A percentile compares a stretch with the other conserved stretches of the same genome.
Conservation (phyloP, 2,888 invertebrate genomes). For the Metallyticus violacea region DNA sequence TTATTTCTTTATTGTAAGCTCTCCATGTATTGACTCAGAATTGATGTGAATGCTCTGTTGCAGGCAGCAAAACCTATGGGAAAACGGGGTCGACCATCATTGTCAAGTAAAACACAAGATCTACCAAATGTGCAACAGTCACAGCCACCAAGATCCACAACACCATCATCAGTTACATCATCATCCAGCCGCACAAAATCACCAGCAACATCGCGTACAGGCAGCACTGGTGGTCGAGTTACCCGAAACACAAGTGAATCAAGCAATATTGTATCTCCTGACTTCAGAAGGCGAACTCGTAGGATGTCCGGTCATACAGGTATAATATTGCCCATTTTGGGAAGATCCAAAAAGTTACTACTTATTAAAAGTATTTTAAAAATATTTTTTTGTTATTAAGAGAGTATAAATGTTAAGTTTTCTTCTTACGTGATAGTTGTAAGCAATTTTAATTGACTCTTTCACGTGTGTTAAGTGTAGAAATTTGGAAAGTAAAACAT, state of each 20-base stretch:
- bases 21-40: not conserved
- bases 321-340: not conserved
- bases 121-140: slow-evolving; percentile 37
- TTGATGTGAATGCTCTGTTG: not conserved
- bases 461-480: too few species aligned
- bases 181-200: slow-evolving; percentile 63
- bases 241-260: slow-evolving; percentile 16
- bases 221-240: slow-evolving; percentile 5
- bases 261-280: not conserved
- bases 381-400: too few species aligned
- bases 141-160: slow-evolving; percentile 58
- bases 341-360: not conserved
- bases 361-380: too few species aligned
- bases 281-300: slow-evolving; percentile 33
- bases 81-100: slow-evolving; percentile 32
- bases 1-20: not conserved
- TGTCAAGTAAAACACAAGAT: slow-evolving; percentile 22
- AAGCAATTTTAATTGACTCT: too few species aligned
- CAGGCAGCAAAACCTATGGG: slow-evolving; percentile 22
- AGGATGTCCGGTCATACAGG: slow-evolving; percentile 36
- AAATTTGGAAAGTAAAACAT: too few species aligned
- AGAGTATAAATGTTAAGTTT: too few species aligned
- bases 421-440: too few species aligned
- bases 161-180: slow-evolving; percentile 62
- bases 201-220: slow-evolving; percentile 55